A percentile compares a stretch with the other conserved stretches of the same genome.
These are phyloP conservation scores for Drosophila insularis DNA, from an alignment of 1,140 invertebrate genomes.

Conservation along the genomic window DNA sequence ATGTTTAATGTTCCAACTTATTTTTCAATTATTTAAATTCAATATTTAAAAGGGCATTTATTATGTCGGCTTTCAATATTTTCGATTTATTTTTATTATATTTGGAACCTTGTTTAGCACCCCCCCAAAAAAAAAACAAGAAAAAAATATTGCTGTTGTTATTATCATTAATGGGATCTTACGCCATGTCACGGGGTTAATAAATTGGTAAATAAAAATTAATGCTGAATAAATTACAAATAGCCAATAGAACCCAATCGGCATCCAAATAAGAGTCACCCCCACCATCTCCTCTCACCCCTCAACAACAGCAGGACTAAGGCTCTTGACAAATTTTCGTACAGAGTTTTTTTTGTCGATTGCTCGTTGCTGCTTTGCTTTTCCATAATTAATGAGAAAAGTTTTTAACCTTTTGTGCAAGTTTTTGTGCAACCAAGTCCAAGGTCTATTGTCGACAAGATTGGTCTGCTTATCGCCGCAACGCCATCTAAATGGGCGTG, in stretches of 20 bases:
- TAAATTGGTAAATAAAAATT: conserved; percentile 69
- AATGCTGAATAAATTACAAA: conserved; percentile 57
- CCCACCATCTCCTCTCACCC: not conserved
- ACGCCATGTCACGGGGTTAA: conserved; percentile 27
- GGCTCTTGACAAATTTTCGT: conserved; percentile 53
- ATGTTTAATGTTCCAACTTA: too few relatives aligned
- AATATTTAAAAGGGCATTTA: too few relatives aligned
- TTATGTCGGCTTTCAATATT: not conserved
- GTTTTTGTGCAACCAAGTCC: conserved; percentile 37
- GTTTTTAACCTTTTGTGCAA: conserved; percentile 65
- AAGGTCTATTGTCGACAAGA: conserved; percentile 47
- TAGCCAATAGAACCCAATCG: conserved; percentile 49
- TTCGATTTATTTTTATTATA: not conserved
- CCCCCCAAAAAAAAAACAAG: not conserved
- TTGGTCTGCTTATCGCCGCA: conserved; percentile 60
- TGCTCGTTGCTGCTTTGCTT: not conserved
- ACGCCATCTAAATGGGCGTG: conserved; percentile 47
- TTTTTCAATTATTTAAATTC: too few relatives aligned
- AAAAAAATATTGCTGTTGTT: conserved; percentile 15
- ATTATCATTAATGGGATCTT: conserved; percentile 65
- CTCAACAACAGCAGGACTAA: conserved; percentile 23
- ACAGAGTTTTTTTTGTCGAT: conserved; percentile 12
- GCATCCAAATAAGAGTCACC: not conserved
- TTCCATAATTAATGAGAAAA: conserved; percentile 72
- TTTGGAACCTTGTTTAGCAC: not conserved